phyloP scores from a whole-genome alignment of 2,797 vertebrate species.

The Meriones psammophilus region DNA sequence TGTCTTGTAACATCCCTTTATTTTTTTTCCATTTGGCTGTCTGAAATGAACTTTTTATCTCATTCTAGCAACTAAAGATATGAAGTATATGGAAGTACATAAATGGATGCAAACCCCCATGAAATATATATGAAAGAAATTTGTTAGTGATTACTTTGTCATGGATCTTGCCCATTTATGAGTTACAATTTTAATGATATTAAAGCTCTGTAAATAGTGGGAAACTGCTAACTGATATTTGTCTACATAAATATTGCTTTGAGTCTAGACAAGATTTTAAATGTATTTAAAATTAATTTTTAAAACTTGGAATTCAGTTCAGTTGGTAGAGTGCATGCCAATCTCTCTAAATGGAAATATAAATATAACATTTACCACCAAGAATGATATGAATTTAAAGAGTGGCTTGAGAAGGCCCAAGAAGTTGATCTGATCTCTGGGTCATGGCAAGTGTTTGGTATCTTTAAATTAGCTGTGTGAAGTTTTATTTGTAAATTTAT shows the following conservation, averaged over 20 bases:
- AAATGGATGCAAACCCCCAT: neutral
- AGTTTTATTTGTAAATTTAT: neutral
- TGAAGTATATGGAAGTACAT: neutral
- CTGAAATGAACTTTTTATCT: neutral
- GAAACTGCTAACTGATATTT: conserved; percentile 14
- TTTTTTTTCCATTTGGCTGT: neutral
- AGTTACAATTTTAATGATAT: neutral
- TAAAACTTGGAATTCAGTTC: neutral
- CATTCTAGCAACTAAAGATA: neutral
- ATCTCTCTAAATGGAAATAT: neutral
- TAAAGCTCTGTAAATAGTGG: neutral
- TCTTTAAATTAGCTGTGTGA: neutral
- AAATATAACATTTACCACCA: neutral
- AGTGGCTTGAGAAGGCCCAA: neutral
- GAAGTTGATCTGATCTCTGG: neutral
- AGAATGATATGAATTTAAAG: neutral
- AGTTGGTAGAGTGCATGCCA: neutral
- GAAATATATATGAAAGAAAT: neutral
- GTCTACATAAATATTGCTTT: neutral
- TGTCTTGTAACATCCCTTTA: neutral
- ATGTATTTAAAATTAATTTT: neutral
- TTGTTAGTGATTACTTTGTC: neutral
- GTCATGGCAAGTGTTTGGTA: too few species aligned
- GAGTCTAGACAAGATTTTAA: neutral
- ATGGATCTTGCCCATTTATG: neutral